A percentile compares a stretch with the other conserved stretches of the same genome.
Evolutionary conservation across 2,888 invertebrate species (phyloP).

Genomic region (Homarus gammarus): DNA sequence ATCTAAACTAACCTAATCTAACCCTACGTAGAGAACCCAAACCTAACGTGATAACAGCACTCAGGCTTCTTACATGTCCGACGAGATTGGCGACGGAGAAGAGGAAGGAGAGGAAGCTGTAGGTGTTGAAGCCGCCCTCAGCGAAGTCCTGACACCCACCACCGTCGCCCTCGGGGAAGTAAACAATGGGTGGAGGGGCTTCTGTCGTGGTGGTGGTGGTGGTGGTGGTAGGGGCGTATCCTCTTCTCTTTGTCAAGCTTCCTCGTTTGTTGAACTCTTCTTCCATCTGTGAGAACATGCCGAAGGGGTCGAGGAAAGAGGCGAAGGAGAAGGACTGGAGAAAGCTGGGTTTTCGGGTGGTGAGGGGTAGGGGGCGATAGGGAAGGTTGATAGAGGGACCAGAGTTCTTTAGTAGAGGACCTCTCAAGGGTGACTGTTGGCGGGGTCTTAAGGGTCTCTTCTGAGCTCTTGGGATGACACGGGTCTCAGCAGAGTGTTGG

Average conservation of each 20-base stretch:
- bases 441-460: no score
- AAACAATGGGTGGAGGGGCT: slow-evolving; percentile 53
- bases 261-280: neutral
- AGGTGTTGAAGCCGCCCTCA: slow-evolving; percentile 56
- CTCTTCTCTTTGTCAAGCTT: neutral
- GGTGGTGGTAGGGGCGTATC: neutral
- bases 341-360: neutral
- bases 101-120: slow-evolving; percentile 67
- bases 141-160: slow-evolving; percentile 32
- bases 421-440: no score
- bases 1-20: no score
- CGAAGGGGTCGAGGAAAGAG: slow-evolving; percentile 42
- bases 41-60: no score
- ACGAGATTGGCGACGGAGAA: slow-evolving; percentile 64
- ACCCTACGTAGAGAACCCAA: no score
- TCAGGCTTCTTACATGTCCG: slow-evolving; percentile 58
- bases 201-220: neutral
- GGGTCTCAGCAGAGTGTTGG: neutral
- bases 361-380: no score
- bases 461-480: no score
- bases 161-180: slow-evolving; percentile 55
- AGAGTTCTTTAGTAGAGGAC: no score
- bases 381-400: no score
- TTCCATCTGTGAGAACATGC: slow-evolving; percentile 16
- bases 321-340: slow-evolving; percentile 4